These are phyloP conservation scores for Psilopsiagon aymara DNA, from an alignment of 2,113 vertebrate genomes.

Conservation along the genomic window DNA sequence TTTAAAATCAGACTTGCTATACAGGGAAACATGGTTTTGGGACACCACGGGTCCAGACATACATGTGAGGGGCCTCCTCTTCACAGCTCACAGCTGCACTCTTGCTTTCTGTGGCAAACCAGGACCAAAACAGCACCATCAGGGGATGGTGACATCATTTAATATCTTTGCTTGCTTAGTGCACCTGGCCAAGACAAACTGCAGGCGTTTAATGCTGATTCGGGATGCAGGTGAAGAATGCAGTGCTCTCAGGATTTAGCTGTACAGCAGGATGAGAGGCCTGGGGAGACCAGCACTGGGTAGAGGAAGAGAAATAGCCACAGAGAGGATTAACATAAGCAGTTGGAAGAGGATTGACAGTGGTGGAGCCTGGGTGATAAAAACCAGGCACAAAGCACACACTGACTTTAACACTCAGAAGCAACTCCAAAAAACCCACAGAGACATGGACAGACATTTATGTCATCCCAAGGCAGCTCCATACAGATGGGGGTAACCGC, in stretches of 20 bases:
- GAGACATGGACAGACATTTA: not conserved
- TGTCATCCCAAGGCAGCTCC: not conserved
- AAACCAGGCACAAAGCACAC: not conserved
- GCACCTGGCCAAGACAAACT: not conserved
- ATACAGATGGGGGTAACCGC: not conserved
- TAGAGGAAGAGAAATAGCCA: not conserved
- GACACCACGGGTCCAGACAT: not conserved
- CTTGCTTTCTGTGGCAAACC: not conserved
- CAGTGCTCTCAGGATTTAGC: not conserved
- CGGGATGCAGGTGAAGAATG: not conserved
- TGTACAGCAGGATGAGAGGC: not conserved
- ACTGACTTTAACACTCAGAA: conserved; percentile 1
- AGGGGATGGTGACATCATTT: not conserved
- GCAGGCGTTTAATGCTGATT: not conserved
- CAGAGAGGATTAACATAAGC: not conserved
- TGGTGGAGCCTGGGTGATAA: not conserved
- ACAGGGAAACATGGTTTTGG: not conserved
- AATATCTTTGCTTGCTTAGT: not conserved
- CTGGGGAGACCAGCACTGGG: not conserved
- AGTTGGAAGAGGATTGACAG: not conserved
- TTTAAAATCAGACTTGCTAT: not conserved
- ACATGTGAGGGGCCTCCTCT: not conserved
- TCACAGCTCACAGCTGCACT: not conserved
- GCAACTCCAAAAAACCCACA: not conserved
- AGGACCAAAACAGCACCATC: not conserved